These are phyloP conservation scores for Epinephelus awoara DNA, from an alignment of 2,797 vertebrate species.

Conservation along the genomic window DNA sequence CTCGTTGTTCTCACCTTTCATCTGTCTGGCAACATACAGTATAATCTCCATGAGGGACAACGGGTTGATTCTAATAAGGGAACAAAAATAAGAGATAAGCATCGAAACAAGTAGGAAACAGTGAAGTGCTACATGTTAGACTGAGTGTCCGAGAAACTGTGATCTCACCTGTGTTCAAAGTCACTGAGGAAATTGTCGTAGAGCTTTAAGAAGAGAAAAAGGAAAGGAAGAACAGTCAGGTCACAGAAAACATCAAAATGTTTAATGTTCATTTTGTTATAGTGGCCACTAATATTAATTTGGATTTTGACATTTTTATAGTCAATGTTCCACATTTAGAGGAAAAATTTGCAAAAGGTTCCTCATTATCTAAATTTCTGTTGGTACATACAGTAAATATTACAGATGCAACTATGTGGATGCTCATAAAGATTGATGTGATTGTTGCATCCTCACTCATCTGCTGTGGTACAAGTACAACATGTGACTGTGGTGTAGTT, in stretches of 20 bases:
- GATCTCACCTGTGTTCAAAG: slow-evolving; percentile 96
- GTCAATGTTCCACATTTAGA: too few species aligned
- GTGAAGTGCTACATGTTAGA: not conserved
- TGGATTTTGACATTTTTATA: not conserved
- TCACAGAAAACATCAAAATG: slow-evolving; percentile 2
- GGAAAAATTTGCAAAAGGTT: too few species aligned
- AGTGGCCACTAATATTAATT: not conserved
- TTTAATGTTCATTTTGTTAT: not conserved
- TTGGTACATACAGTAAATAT: too few species aligned
- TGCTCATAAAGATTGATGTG: not conserved
- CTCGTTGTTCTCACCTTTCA: slow-evolving; percentile 86
- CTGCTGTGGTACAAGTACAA: too few species aligned
- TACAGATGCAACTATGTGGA: too few species aligned
- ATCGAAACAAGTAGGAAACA: not conserved
- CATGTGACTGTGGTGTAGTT: not conserved
- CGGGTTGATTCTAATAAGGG: slow-evolving; percentile 92
- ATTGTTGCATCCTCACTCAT: not conserved
- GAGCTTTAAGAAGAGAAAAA: slow-evolving; percentile 84
- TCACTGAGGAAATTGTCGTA: slow-evolving; percentile 98
- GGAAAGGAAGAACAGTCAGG: not conserved
- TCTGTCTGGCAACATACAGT: slow-evolving; percentile 94
- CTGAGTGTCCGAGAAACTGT: not conserved
- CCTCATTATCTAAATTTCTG: too few species aligned
- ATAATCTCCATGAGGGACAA: slow-evolving; percentile 97
- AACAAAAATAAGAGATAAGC: not conserved